phyloP scores from a whole-genome alignment of 1,140 invertebrate species.

The Aricia agestis region DNA sequence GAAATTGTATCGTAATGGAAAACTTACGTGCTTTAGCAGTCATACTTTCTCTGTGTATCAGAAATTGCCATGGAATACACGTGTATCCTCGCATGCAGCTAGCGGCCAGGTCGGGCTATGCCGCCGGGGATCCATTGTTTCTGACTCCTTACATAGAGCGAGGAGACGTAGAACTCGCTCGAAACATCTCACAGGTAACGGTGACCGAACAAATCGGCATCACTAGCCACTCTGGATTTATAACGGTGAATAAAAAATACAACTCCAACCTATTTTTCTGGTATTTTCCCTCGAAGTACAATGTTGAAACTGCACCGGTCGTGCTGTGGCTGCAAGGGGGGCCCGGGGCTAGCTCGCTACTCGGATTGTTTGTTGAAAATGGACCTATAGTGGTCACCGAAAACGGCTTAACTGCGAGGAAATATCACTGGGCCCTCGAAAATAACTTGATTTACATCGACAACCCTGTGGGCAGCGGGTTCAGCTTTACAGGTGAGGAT shows the following conservation, averaged over 20 bases:
- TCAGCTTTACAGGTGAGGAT: constrained; percentile 81
- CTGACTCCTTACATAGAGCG: constrained; percentile 81
- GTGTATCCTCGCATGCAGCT: constrained; percentile 57
- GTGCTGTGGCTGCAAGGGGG: constrained; percentile 86
- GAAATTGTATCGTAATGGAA: background rate
- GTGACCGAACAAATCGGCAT: constrained; percentile 50
- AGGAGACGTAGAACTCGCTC: constrained; percentile 60
- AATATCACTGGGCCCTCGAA: constrained; percentile 83
- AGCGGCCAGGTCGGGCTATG: constrained; percentile 42
- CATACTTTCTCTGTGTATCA: background rate
- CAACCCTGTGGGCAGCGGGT: constrained; percentile 89
- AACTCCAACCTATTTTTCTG: constrained; percentile 87
- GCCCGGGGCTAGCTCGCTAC: constrained; percentile 80
- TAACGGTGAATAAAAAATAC: constrained; percentile 82
- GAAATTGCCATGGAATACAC: background rate
- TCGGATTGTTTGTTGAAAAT: constrained; percentile 77
- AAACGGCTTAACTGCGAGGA: constrained; percentile 61
- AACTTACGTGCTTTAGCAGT: background rate
- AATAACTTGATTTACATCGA: constrained; percentile 88
- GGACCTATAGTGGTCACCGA: constrained; percentile 64
- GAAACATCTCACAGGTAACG: constrained; percentile 52
- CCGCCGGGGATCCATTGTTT: constrained; percentile 79
- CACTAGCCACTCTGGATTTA: constrained; percentile 79
- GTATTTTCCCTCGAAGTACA: constrained; percentile 82
- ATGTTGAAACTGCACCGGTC: constrained; percentile 76